Conservation (phyloP, 2,888 invertebrate genomes). For the Rutpela maculata region DNA sequence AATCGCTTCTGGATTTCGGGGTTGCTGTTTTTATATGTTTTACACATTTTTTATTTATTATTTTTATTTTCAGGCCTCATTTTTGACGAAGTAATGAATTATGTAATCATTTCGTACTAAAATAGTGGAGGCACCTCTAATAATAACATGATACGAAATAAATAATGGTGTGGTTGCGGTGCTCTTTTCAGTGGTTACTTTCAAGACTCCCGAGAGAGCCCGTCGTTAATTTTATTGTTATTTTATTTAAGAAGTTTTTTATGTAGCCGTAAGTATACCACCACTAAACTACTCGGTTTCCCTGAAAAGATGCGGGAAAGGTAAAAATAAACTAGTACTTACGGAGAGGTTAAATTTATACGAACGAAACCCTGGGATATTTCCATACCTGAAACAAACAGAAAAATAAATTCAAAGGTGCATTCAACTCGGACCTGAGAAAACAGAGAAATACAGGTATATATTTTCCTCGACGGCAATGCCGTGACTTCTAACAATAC, state of each 20-base stretch:
- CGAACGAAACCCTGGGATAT: slow-evolving; percentile 7
- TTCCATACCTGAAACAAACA: slow-evolving; percentile 35
- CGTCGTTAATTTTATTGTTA: background rate
- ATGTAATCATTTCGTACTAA: too few species aligned
- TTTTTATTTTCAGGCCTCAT: too few species aligned
- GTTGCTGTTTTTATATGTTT: too few species aligned
- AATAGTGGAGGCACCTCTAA: too few species aligned
- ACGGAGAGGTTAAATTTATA: slow-evolving; percentile 16
- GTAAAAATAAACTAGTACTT: slow-evolving; percentile 8
- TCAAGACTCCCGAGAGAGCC: background rate
- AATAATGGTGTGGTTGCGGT: background rate
- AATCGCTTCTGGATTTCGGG: too few species aligned
- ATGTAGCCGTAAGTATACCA: background rate
- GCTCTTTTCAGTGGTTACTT: background rate
- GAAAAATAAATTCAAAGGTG: slow-evolving; percentile 16
- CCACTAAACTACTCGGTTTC: background rate
- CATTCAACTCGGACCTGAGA: slow-evolving; percentile 16
- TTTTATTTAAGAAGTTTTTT: background rate
- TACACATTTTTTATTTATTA: too few species aligned
- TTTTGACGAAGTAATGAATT: too few species aligned
- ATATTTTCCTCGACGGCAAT: too few species aligned
- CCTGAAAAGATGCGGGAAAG: background rate
- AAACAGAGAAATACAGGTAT: slow-evolving; percentile 13
- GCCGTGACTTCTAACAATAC: too few species aligned
- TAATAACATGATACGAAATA: background rate